Conservation (phyloP, 2,888 invertebrate species). For the Neoascia interrupta region DNA sequence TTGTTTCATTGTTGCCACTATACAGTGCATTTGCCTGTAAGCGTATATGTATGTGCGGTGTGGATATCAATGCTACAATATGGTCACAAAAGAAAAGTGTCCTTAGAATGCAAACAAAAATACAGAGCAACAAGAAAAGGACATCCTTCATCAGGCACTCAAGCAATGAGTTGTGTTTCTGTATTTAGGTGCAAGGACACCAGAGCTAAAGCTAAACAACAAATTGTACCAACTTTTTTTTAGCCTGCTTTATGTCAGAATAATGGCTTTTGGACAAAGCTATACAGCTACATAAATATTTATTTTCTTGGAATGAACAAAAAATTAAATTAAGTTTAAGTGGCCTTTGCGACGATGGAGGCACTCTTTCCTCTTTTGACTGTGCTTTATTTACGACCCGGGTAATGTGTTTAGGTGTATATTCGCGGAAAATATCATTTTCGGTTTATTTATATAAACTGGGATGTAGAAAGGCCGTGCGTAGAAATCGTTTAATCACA, state of each 20-base stretch:
- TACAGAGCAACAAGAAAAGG: conserved; percentile 52
- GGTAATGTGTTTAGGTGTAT: too few relatives aligned
- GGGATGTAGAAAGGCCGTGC: too few relatives aligned
- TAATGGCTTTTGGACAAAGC: conserved; percentile 7
- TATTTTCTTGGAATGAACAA: conserved; percentile 32
- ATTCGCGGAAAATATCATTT: too few relatives aligned
- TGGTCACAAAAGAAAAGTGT: conserved; percentile 20
- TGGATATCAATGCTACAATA: too few relatives aligned
- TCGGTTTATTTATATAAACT: too few relatives aligned
- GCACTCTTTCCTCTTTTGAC: too few relatives aligned
- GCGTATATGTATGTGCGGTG: neutral
- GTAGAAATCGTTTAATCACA: too few relatives aligned
- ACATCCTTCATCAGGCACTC: conserved; percentile 59
- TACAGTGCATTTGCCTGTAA: conserved; percentile 1
- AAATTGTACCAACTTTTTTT: conserved; percentile 23
- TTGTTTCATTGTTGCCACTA: conserved; percentile 48
- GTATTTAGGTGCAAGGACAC: conserved; percentile 55
- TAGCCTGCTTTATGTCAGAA: conserved; percentile 3
- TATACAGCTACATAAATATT: conserved; percentile 53
- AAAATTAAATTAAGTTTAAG: conserved; percentile 44
- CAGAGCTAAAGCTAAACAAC: neutral
- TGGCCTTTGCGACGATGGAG: too few relatives aligned
- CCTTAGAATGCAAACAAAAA: conserved; percentile 56
- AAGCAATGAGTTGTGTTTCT: conserved; percentile 55
- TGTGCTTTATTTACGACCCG: too few relatives aligned